Base-by-base conservation (phyloP, 2,888 invertebrate genomes). In the Thera britannica region DNA sequence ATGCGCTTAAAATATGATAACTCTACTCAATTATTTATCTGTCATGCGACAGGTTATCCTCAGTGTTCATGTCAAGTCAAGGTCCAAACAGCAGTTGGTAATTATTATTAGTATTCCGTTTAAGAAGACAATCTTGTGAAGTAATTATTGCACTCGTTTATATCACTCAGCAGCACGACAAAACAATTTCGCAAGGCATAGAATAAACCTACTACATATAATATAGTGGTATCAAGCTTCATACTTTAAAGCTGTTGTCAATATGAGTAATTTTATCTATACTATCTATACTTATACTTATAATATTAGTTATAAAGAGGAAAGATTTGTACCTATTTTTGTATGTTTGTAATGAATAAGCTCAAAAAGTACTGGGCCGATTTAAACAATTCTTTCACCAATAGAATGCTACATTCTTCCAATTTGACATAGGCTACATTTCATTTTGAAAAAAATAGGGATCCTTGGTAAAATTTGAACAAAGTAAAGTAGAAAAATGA, bases 1-100 rank as follows among this genome's bases (percentile, higher is more conserved):
- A 41, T 5, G 2, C 3, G 5, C 5, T 46, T 7, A 46, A 46
- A 46, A 46, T 46, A 46, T 8, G 44, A 7, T 46, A 7, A 36
- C 41, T 23, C 23, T 41, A 46, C 23, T 54, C 38, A 63, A 63
- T 67, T 52, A 52, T 58, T 67, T 52, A 52, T 58, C 38, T 68
- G 38, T 54, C 35, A 59, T 62, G 54, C 54, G 48, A 49, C 58
- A 58, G n/a, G 70, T 59, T 74, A 65, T 72, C 73, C 77, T 77
- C 71, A 73, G 65, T 36, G 74, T 67, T 46, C 51, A 46, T 69
- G 70, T 46, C 54, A 46, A 70, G 69, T 46, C 73, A 75, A 76
- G 78, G 77, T 74, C 66, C 34, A 35, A 46, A 46, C 44, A 59
- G 12, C 48, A 52, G 59, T 70, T 58, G 58, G 65, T 46, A 62